Percentiles rank a stretch among this genome's conserved stretches.
These are phyloP conservation scores for Oikopleura vanhoeffeni DNA, from an alignment of 23 tunicate species.

Conservation along the genomic window DNA sequence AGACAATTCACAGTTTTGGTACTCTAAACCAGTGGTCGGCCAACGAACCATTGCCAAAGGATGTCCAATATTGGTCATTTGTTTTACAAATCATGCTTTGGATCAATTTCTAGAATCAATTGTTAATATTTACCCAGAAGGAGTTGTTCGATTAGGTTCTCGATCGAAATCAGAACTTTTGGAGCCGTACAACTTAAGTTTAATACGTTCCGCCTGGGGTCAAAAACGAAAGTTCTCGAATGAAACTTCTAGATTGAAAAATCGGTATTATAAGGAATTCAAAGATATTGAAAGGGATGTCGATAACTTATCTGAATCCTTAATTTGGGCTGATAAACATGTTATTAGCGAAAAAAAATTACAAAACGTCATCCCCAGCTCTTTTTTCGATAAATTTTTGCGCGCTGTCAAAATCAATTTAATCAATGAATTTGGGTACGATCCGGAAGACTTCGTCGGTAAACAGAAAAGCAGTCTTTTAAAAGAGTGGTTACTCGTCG, in stretches of 20 bases:
- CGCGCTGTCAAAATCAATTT: too few relatives aligned
- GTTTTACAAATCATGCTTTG: conserved; percentile 88
- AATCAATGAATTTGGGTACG: too few relatives aligned
- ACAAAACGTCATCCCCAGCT: background rate
- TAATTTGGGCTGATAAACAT: background rate
- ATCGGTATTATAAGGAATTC: background rate
- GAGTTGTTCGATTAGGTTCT: conserved; percentile 53
- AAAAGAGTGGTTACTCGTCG: background rate
- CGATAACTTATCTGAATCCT: background rate
- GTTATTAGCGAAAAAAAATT: background rate
- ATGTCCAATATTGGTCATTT: conserved; percentile 42
- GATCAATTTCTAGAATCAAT: conserved; percentile 90
- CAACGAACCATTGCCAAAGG: background rate
- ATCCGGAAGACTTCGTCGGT: too few relatives aligned
- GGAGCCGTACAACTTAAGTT: conserved; percentile 22
- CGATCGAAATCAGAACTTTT: conserved; percentile 36
- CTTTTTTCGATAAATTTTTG: too few relatives aligned
- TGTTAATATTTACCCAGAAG: conserved; percentile 6
- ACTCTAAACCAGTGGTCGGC: background rate
- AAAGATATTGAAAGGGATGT: background rate
- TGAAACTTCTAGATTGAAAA: background rate
- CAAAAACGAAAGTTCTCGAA: background rate
- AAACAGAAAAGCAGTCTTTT: too few relatives aligned
- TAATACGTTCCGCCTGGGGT: background rate
- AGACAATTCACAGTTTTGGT: conserved; percentile 17